Conservation (phyloP, 30 jellyfish, hydroid and myxozoan species). For the Morbakka virulenta region DNA sequence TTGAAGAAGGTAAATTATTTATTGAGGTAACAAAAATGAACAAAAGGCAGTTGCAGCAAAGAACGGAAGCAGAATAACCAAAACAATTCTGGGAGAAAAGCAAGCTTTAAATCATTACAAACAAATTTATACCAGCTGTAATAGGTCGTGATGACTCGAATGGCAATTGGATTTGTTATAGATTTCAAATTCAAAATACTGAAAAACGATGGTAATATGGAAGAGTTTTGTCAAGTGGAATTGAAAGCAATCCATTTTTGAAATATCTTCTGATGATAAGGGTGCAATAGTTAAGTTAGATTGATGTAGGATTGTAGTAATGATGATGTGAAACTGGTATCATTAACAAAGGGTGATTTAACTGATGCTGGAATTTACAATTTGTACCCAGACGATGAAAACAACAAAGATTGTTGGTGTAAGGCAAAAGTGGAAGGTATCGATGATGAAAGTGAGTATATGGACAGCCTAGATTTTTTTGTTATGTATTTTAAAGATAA, state of each 20-base stretch:
- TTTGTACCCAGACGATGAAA: not conserved
- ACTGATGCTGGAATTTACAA: not conserved
- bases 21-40: no score
- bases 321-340: not conserved
- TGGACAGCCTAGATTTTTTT: constrained; percentile 37
- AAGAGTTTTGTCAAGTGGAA: not conserved
- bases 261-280: constrained; percentile 5
- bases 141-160: constrained; percentile 3
- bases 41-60: no score
- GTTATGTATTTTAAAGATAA: constrained; percentile 12
- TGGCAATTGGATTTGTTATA: constrained; percentile 15
- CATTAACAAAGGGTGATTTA: not conserved
- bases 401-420: constrained; percentile 5
- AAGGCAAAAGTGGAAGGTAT: constrained; percentile 21
- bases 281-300: not conserved
- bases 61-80: no score
- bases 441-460: constrained; percentile 35
- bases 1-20: no score
- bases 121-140: not conserved
- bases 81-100: no score
- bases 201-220: constrained; percentile 23
- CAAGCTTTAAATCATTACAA: no score
- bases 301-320: constrained; percentile 5
- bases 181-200: not conserved
- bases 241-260: constrained; percentile 2